Evolutionary conservation across 2,113 vertebrate genomes (phyloP).

Genomic region (Ceuthmochares aereus): DNA sequence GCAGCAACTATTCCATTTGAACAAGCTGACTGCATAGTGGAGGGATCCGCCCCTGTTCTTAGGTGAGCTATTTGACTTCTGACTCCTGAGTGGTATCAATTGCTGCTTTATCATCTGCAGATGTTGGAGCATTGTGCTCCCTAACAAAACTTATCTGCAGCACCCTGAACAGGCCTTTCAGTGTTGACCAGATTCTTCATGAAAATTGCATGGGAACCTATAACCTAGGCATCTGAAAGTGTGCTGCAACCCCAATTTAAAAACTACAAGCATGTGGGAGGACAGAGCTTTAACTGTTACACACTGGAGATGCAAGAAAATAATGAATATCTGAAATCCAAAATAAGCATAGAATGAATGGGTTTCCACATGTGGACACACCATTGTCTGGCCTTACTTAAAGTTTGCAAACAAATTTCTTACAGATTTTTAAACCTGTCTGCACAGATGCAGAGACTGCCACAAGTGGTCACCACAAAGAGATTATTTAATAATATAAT

Average conservation of each 20-base stretch:
- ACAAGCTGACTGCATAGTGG: neutral
- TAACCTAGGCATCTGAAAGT: neutral
- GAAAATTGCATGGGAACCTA: neutral
- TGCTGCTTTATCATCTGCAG: neutral
- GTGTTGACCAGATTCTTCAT: neutral
- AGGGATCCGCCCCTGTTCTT: neutral
- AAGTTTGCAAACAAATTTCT: neutral
- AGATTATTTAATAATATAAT: neutral
- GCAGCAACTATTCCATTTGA: neutral
- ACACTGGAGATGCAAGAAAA: neutral
- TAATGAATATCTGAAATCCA: neutral
- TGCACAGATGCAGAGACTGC: neutral
- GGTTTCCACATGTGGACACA: neutral
- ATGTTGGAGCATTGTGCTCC: neutral
- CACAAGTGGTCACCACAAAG: neutral
- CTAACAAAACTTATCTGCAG: neutral
- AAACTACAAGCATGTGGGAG: neutral
- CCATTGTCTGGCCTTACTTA: neutral
- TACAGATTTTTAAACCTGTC: neutral
- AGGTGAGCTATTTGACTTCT: neutral
- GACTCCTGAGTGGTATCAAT: neutral
- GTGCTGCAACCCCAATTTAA: neutral
- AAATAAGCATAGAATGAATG: neutral
- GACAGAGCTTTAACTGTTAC: neutral
- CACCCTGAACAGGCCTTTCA: neutral